Conservation (phyloP, 2,113 vertebrate species). For the Mustela nigripes region DNA sequence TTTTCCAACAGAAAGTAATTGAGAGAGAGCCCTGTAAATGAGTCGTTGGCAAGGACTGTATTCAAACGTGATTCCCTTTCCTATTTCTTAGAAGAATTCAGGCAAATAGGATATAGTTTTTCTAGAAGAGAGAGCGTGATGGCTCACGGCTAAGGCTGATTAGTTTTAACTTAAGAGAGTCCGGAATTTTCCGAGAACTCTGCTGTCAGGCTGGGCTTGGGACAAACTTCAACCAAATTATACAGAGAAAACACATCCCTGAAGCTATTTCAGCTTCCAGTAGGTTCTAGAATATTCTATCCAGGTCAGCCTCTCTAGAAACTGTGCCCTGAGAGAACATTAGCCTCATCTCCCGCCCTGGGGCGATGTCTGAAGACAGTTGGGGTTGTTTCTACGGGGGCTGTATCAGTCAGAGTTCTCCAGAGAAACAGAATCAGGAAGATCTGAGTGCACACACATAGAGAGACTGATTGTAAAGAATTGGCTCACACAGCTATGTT, state of each 20-base stretch:
- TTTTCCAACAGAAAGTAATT: neutral
- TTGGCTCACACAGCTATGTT: neutral
- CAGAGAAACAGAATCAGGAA: neutral
- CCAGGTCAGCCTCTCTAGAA: neutral
- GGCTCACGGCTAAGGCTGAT: neutral
- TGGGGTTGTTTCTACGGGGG: neutral
- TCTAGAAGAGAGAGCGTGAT: neutral
- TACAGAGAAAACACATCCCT: neutral
- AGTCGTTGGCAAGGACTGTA: neutral
- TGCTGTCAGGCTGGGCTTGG: neutral
- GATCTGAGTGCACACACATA: fast-evolving
- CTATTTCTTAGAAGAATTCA: neutral
- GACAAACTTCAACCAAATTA: neutral
- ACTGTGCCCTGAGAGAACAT: neutral
- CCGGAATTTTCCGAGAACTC: neutral
- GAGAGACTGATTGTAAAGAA: neutral
- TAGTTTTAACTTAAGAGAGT: neutral
- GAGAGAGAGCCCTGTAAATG: neutral
- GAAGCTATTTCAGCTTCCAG: neutral
- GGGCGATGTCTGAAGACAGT: neutral
- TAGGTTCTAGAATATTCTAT: neutral
- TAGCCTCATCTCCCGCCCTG: neutral
- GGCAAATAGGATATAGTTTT: neutral
- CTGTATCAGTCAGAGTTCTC: neutral
- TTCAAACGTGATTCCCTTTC: neutral